Evolutionary conservation across 2,797 vertebrate genomes (phyloP), one percentile per base, ranked within the genome.

Genomic region (Ptychobarbus kaznakovi): DNA sequence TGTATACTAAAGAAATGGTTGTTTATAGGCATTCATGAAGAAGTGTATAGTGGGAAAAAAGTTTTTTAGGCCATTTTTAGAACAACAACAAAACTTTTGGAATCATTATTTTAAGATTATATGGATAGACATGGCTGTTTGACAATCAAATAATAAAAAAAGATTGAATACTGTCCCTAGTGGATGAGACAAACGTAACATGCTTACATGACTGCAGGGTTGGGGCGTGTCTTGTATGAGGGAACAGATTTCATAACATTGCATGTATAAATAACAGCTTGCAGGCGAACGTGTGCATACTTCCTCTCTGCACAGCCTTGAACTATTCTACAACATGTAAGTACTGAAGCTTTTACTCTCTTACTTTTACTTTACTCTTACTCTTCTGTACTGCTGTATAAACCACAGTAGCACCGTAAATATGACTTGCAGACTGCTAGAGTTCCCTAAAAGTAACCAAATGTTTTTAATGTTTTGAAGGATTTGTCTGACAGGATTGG

Each of bases 401-500:
- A 63, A 63, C 25, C 63, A 3, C 63, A 32, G 5, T 6, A 46
- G 15, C 40, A 32, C 40, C 4, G 22, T 46, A 38, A 40, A 56
- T 20, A 56, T 2, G 13, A 25, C 46, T 69, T 38, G 42, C 5
- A 4, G 16, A 66, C 28, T 40, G 6, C 75, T 25, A 42, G 11
- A 35, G 44, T 25, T 15, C 12, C 20, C 8, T 1, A 81, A 53
- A 44, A 44, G 40, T 13, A 40, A 40, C 3, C 16, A 35, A 3
- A 25, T 16, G 11, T 5, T 88, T 16, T 32, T 22, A 22, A 9
- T 86, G 75, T 82, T 22, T 79, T 84, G 68, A 88, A 96, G 95
- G 95, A 89, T 92, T 73, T 91, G 16, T 83, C 46, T 94, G 75
- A 66, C 91, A 86, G 94, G 84, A 46, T 73, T 93, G n/a, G 42